A percentile compares a stretch with the other conserved stretches of the same genome.
These are phyloP conservation scores for Deilephila porcellus DNA, from an alignment of 2,888 invertebrate species.

Conservation along the genomic window DNA sequence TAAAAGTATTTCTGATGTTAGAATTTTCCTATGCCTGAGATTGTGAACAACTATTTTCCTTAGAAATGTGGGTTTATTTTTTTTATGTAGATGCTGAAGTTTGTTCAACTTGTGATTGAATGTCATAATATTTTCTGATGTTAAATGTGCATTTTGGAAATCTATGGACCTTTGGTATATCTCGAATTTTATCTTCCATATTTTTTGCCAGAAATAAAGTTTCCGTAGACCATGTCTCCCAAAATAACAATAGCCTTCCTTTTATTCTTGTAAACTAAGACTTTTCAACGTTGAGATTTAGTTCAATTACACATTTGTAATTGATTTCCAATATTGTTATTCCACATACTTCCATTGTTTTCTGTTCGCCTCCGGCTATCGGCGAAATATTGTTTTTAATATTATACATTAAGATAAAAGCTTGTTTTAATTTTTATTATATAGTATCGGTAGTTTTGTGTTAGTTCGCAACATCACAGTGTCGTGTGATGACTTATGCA, in stretches of 20 bases:
- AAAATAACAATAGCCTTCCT: neutral
- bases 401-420: slow-evolving; percentile 5
- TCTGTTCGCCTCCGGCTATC: too few relatives aligned
- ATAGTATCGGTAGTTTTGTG: neutral
- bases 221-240: neutral
- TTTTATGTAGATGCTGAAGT: neutral
- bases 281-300: neutral
- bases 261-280: neutral
- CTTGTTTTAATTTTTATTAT: neutral
- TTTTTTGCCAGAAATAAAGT: neutral
- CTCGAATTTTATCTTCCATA: neutral
- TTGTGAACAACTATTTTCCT: neutral
- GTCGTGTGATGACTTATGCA: neutral
- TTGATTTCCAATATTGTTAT: neutral
- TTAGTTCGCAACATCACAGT: slow-evolving; percentile 11
- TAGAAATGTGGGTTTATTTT: neutral
- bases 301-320: neutral
- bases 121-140: neutral
- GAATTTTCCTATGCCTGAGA: slow-evolving; percentile 1
- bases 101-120: neutral
- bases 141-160: too few relatives aligned
- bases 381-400: slow-evolving; percentile 13
- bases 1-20: neutral
- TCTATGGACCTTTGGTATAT: neutral
- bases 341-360: slow-evolving; percentile 7